Conservation (phyloP, 1,140 invertebrate genomes). For the Anastrepha ludens region DNA sequence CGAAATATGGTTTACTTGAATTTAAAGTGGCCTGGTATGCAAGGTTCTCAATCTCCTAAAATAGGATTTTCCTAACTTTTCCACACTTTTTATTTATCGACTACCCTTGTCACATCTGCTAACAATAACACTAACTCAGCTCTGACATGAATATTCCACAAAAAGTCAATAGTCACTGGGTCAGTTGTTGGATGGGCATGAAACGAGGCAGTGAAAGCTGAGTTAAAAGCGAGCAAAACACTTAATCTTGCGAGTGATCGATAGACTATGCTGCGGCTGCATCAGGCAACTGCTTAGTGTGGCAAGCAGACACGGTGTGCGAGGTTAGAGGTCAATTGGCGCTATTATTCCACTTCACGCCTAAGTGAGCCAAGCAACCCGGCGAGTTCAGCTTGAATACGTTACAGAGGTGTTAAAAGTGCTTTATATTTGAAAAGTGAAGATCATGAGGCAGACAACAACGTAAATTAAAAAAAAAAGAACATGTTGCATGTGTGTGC, state of each 20-base stretch:
- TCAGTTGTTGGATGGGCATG: constrained; percentile 39
- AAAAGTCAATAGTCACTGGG: constrained; percentile 15
- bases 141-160: neutral
- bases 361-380: neutral
- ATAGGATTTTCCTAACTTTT: no score
- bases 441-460: neutral
- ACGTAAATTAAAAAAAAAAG: neutral
- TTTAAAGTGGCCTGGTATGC: no score
- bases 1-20: no score
- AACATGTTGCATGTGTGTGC: neutral
- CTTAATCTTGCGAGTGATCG: neutral
- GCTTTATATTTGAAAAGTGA: constrained; percentile 43
- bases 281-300: neutral
- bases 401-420: constrained; percentile 34
- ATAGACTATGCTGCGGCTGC: neutral
- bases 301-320: neutral
- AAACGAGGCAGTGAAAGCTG: constrained; percentile 5
- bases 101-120: no score
- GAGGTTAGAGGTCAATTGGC: constrained; percentile 16
- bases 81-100: no score
- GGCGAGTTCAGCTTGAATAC: neutral
- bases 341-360: constrained; percentile 31
- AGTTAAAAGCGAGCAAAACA: constrained; percentile 5
- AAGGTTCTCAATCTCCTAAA: no score
- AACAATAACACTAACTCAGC: neutral